Percentiles rank a stretch among this genome's conserved stretches.
Conservation (phyloP, 2,113 vertebrate species). For the Meles meles region DNA sequence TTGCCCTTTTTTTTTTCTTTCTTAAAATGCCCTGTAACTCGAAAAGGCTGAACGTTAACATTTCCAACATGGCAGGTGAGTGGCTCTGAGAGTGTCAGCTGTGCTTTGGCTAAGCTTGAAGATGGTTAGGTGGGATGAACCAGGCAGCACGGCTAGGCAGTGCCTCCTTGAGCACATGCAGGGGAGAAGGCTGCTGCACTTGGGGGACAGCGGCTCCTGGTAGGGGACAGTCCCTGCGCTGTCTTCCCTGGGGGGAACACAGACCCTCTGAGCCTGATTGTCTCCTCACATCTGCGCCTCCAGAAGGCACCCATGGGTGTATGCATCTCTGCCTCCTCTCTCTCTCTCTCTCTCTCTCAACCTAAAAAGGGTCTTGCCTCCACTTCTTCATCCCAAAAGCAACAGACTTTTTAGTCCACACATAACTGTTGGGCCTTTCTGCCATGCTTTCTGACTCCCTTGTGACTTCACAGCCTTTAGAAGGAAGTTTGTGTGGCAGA, state of each 20-base stretch:
- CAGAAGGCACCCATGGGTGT: not conserved
- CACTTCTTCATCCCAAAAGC: not conserved
- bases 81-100: conserved; percentile 56
- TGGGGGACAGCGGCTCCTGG: not conserved
- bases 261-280: not conserved
- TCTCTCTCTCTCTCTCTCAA: not conserved
- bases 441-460: not conserved
- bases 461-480: not conserved
- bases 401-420: not conserved
- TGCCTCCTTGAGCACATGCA: not conserved
- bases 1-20: conserved; percentile 71
- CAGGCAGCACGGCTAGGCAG: not conserved
- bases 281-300: not conserved
- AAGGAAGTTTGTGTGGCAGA: not conserved
- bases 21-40: conserved; percentile 75
- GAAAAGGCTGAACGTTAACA: conserved; percentile 71
- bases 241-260: not conserved
- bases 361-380: not conserved
- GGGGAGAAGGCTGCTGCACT: not conserved
- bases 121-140: not conserved
- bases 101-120: conserved; percentile 55
- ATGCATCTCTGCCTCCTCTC: not conserved
- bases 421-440: not conserved
- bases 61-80: conserved; percentile 73
- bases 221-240: not conserved